Evolutionary conservation across 2,888 invertebrate species (phyloP).

Genomic region (Xestia rhomboidea): DNA sequence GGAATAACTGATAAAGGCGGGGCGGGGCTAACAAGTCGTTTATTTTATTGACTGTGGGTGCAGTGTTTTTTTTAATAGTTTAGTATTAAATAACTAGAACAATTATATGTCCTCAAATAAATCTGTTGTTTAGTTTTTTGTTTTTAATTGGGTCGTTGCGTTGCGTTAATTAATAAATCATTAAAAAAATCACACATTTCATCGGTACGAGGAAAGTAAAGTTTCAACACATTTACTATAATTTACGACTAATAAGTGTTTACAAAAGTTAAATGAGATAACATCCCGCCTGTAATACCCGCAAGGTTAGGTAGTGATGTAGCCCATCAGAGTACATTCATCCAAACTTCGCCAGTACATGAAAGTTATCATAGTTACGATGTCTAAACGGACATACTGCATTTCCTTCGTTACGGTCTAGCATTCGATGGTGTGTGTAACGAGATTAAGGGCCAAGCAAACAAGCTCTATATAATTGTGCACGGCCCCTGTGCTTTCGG

Average conservation of each 20-base stretch:
- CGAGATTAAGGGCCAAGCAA: constrained; percentile 65
- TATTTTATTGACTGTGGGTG: not conserved
- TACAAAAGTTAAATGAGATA: not conserved
- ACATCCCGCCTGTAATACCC: not conserved
- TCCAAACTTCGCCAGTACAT: not conserved
- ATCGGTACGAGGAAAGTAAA: not conserved
- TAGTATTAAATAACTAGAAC: not conserved
- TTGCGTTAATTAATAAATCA: not conserved
- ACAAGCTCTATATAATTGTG: constrained; percentile 65
- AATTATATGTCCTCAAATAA: not conserved
- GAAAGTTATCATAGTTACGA: not conserved
- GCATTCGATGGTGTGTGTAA: constrained; percentile 65
- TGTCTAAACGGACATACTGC: constrained; percentile 18
- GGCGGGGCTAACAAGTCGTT: constrained; percentile 4
- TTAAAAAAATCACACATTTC: not conserved
- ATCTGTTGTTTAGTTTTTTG: not conserved
- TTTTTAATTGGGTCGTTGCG: not conserved
- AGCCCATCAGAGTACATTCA: too few species aligned
- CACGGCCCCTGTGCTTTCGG: constrained; percentile 56
- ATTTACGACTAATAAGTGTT: not conserved
- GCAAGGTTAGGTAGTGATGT: not conserved
- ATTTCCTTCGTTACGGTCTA: constrained; percentile 9
- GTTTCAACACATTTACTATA: not conserved
- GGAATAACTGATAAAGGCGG: constrained; percentile 4
- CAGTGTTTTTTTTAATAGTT: not conserved